These are phyloP conservation scores for Oreochromis mossambicus DNA, from an alignment of 2,797 vertebrate genomes.

Conservation along the genomic window DNA sequence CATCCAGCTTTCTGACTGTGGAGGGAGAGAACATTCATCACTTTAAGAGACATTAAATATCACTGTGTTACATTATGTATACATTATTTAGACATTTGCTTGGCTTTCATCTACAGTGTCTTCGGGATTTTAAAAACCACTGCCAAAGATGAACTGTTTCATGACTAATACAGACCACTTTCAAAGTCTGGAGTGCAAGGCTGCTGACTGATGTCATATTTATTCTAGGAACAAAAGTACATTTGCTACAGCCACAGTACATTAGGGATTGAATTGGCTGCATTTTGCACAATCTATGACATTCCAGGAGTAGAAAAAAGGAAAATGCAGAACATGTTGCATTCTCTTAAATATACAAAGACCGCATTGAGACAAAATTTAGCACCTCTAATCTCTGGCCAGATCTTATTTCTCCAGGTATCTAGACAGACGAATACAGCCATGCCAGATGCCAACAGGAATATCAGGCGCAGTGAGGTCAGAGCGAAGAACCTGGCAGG, in stretches of 20 bases:
- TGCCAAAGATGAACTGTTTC: neutral
- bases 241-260: neutral
- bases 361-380: neutral
- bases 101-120: neutral
- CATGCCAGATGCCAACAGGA: slow-evolving; percentile 82
- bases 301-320: neutral
- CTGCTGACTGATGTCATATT: neutral
- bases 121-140: neutral
- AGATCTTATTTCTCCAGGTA: slow-evolving; percentile 92
- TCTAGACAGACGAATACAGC: slow-evolving; percentile 83
- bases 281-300: neutral
- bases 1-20: slow-evolving; percentile 82
- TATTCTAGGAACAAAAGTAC: neutral
- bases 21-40: slow-evolving; percentile 43
- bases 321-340: neutral
- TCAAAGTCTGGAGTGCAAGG: neutral
- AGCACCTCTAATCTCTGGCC: slow-evolving; percentile 88
- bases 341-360: neutral
- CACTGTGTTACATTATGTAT: neutral
- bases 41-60: neutral
- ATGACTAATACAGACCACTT: neutral
- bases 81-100: neutral
- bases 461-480: slow-evolving; percentile 88
- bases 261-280: neutral
- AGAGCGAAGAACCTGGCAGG: slow-evolving; percentile 88